Conservation (phyloP, 64 coral and sea anemone genomes). For the Pachyseris speciosa region DNA sequence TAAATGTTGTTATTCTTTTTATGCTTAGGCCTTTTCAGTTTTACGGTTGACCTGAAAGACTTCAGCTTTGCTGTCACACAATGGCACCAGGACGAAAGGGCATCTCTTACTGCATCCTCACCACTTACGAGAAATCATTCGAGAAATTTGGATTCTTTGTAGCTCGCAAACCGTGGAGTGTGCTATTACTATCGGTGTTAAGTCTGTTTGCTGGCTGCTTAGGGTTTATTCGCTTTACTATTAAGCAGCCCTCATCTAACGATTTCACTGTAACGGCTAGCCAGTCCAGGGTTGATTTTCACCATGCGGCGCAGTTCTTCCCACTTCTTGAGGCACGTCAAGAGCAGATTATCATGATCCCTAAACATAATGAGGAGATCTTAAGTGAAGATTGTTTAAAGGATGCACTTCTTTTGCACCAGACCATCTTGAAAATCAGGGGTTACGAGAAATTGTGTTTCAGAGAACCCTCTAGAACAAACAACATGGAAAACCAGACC, state of each 20-base stretch:
- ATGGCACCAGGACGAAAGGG: not conserved
- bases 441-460: not conserved
- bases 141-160: not conserved
- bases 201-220: not conserved
- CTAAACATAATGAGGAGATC: no score
- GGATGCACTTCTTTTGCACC: not conserved
- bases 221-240: not conserved
- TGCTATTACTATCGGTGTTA: no score
- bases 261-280: not conserved
- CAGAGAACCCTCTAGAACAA: not conserved
- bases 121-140: not conserved
- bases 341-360: no score
- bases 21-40: no score
- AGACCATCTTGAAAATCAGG: not conserved
- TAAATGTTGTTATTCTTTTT: no score
- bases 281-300: not conserved
- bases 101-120: not conserved
- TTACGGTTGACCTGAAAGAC: no score
- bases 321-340: no score
- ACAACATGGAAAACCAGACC: not conserved
- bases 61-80: not conserved
- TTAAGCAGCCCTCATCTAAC: not conserved
- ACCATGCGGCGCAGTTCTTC: not conserved
- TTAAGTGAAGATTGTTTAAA: no score
- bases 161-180: not conserved